Base-by-base conservation (phyloP, 2,888 invertebrate genomes). In the Agrilus biguttatus region DNA sequence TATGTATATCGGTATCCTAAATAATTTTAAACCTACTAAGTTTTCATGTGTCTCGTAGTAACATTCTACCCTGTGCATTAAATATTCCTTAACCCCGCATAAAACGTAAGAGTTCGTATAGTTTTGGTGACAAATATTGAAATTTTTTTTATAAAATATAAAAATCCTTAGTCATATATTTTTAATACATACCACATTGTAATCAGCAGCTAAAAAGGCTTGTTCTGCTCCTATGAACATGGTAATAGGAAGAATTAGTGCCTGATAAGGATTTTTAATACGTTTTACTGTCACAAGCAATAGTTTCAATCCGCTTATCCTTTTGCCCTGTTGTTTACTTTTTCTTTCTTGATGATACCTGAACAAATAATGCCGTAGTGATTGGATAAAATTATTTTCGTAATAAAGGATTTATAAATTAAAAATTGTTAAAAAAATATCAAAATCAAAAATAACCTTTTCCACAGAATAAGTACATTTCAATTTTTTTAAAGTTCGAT, bases 151-250 rank as follows among this genome's bases (percentile, higher is more conserved):
- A 17, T 17, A 4, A 17, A 17, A 17, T 17, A 3, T 4, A 17
- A 3, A 4, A 17, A 17, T 17, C 2, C 2, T 17, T 17, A 17
- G 21, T 41, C 37, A 43, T 46, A 43, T 14, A 40, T 6, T 21
- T 3, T 21, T 21, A 21, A 34, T 48, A 66, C 72, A 69, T 65
- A 83, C 85, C 51, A 83, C 80, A 6, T 81, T 86, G 51, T 78
- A 86, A 60, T 85, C 85, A 32, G 90, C 91, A 0, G 85, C 83
- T 57, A 91, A 75, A 60, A 91, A 93, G 0, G 91, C 92, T 65
- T 93, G 92, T 58, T 93, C 92, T 21, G 92, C 78, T 0, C 95
- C 93, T 50, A 91, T 90, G 67, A 92, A 95, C 54, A 92, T 81
- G 1, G 91, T 93, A 36, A 95, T 80, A 0, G 93, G 93, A 43